Base-by-base conservation (phyloP, 2,888 invertebrate species). In the Cheilosia variabilis region DNA sequence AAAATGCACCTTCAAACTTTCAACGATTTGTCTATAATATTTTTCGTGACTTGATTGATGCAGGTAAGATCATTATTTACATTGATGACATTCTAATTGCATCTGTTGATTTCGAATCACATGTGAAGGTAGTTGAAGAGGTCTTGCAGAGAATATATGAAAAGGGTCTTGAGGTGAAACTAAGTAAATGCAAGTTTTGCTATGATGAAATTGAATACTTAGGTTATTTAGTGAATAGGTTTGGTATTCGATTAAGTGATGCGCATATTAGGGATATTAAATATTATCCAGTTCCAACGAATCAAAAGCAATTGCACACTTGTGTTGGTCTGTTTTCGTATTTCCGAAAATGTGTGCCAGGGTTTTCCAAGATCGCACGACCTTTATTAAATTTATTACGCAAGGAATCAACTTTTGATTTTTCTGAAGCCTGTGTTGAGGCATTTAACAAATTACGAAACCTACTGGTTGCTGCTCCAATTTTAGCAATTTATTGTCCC, bases 401-500 rank as follows among this genome's bases (percentile, higher is more conserved):
- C 57, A 57, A 69, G 37, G 19, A 19, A 19, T 19, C 19, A 1
- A 19, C 19, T 19, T 19, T 19, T 19, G 31, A 34, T 77, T 88
- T 68, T 37, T 88, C 66, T 63, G 65, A 27, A 87, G 34, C 34
- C 55, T 73, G 27, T 22, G 34, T 52, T 22, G 27, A 41, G n/a
- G 41, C 52, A 45, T 71, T 71, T n/a, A 19, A 27, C 13, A 31
- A 62, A 62, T 43, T 63, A 1, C 5, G 34, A 24, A 45, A 73
- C 22, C 10, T 60, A 13, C n/a, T 62, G 19, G 22, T 37, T 4
- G 34, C 41, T 31, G 34, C 62, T 62, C 88, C 88, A 52, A 82
- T 90, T 19, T 77, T 91, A 13, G 87, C 88, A 3, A 58, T 90
- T 2, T 91, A 88, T 62, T 81, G 89, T 22, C 88, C 88, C 13